Conservation (phyloP, 2,888 invertebrate species). For the Tinea trinotella region DNA sequence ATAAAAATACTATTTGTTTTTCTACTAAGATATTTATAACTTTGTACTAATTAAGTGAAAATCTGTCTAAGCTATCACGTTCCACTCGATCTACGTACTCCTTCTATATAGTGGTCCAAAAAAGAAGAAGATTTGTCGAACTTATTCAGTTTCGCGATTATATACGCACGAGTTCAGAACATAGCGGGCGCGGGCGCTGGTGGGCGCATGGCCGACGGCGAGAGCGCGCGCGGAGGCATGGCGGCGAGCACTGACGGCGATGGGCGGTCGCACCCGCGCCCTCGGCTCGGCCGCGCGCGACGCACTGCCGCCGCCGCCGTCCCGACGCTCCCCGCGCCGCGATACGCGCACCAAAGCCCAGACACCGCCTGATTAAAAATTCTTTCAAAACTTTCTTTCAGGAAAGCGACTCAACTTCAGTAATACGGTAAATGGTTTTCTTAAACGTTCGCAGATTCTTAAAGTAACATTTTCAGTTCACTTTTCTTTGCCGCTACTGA, state of each 20-base stretch:
- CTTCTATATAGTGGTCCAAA: conserved; percentile 71
- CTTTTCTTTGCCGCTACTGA: neutral
- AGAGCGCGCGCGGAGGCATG: conserved; percentile 14
- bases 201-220: conserved; percentile 6
- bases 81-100: conserved; percentile 33
- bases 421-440: conserved; percentile 34
- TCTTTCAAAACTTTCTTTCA: conserved; percentile 53
- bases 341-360: conserved; percentile 25
- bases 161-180: conserved; percentile 4
- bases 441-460: conserved; percentile 26
- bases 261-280: conserved; percentile 8
- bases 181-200: conserved; percentile 41
- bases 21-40: conserved; percentile 58
- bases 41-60: conserved; percentile 57
- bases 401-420: conserved; percentile 39
- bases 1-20: conserved; percentile 56
- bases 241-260: conserved; percentile 32
- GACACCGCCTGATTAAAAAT: conserved; percentile 54
- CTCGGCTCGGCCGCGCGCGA: conserved; percentile 65
- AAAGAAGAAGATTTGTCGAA: conserved; percentile 70
- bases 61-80: conserved; percentile 13
- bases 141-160: conserved; percentile 67
- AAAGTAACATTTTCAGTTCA: conserved; percentile 16
- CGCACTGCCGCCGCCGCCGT: conserved; percentile 65
- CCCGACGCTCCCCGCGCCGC: conserved; percentile 33